Conservation (phyloP, 2,888 invertebrate species). For the Perithous albicinctus region DNA sequence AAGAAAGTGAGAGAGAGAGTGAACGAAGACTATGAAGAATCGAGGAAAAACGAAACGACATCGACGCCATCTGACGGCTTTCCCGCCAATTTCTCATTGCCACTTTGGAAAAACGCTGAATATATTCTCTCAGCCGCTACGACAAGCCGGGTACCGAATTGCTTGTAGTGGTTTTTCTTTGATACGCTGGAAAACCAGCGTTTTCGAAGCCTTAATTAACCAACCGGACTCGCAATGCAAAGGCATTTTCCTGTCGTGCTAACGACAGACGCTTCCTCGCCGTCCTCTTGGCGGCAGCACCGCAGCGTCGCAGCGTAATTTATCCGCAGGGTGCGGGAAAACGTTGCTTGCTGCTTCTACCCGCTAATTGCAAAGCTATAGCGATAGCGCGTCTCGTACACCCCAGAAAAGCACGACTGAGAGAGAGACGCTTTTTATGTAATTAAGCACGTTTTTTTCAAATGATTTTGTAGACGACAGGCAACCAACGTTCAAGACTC, state of each 20-base stretch:
- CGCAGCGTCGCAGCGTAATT: constrained; percentile 38
- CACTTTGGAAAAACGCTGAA: constrained; percentile 24
- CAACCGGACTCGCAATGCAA: constrained; percentile 38
- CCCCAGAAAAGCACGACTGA: constrained; percentile 7
- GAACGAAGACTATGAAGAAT: background rate
- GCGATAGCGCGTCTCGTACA: constrained; percentile 25
- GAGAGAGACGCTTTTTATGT: constrained; percentile 52
- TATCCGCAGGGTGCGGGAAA: constrained; percentile 19
- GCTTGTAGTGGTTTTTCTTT: constrained; percentile 29
- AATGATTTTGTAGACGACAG: constrained; percentile 42
- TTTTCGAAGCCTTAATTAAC: constrained; percentile 60
- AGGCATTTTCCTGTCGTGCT: constrained; percentile 43
- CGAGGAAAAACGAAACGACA: background rate
- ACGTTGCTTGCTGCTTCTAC: constrained; percentile 13
- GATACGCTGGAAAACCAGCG: background rate
- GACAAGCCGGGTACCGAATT: constrained; percentile 5
- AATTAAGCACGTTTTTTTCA: constrained; percentile 49
- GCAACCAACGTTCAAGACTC: background rate
- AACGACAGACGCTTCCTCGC: constrained; percentile 43
- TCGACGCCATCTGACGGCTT: constrained; percentile 2
- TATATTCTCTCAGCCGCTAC: too few relatives aligned
- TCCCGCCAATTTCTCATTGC: constrained; percentile 1
- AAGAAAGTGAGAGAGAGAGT: background rate
- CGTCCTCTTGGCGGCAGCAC: constrained; percentile 33
- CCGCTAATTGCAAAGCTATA: constrained; percentile 62